phyloP scores from a whole-genome alignment of 2,888 invertebrate species.

The Caenorhabditis macrosperma region DNA sequence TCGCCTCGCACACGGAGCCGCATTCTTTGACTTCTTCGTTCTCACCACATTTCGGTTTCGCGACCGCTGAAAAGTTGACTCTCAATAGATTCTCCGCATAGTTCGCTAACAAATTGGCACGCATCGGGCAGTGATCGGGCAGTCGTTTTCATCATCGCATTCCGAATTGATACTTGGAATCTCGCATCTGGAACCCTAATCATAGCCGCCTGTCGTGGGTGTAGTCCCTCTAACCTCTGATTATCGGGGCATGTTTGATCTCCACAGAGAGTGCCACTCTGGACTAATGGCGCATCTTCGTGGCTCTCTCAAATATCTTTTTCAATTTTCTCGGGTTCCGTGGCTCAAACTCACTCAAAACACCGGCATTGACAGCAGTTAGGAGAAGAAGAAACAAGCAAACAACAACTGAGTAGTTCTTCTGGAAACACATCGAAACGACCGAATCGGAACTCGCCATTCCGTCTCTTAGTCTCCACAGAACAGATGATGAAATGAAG shows the following conservation, averaged over 20 bases:
- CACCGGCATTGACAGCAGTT: constrained; percentile 4
- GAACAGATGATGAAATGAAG: neutral
- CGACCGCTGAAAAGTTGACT: constrained; percentile 1
- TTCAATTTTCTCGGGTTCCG: neutral
- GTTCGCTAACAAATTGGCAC: constrained; percentile 16
- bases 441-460: neutral
- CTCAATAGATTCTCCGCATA: neutral
- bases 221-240: constrained; percentile 22
- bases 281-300: constrained; percentile 24
- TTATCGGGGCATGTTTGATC: constrained; percentile 19
- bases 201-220: too few species aligned
- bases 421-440: neutral
- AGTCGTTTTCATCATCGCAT: constrained; percentile 27
- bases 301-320: constrained; percentile 26
- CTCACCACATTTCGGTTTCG: constrained; percentile 23
- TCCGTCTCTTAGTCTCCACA: too few species aligned
- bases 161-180: constrained; percentile 13
- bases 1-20: constrained; percentile 48
- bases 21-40: constrained; percentile 43
- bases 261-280: constrained; percentile 7
- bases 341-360: constrained; percentile 26
- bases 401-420: constrained; percentile 7
- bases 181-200: constrained; percentile 5
- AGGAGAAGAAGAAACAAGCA: neutral
- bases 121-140: constrained; percentile 11